A percentile compares a stretch with the other conserved stretches of the same genome.
Conservation (phyloP, 2,113 vertebrate species). For the Pogonocichla stellata region DNA sequence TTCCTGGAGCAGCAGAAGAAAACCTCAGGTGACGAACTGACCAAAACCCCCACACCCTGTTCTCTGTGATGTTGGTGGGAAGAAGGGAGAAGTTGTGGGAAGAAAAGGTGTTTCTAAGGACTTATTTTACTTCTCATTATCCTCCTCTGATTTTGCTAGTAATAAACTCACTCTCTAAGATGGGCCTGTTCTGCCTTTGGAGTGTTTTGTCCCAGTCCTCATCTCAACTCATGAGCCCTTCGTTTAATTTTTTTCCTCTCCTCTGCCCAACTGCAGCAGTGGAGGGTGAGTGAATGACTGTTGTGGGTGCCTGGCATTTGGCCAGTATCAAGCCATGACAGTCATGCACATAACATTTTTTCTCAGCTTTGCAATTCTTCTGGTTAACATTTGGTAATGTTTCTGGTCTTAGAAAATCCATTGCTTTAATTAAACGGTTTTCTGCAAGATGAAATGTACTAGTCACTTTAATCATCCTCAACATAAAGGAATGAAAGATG, state of each 20-base stretch:
- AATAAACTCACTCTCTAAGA: background rate
- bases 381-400: background rate
- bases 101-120: background rate
- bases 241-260: background rate
- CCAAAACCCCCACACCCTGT: fast-evolving
- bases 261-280: background rate
- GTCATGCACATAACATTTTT: background rate
- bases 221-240: background rate
- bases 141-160: background rate
- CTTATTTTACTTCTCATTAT: background rate
- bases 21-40: background rate
- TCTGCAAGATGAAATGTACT: background rate
- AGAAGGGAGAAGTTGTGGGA: background rate
- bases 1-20: background rate
- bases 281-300: background rate
- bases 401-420: background rate
- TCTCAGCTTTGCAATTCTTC: background rate
- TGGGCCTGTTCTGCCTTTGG: background rate
- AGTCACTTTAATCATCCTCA: background rate
- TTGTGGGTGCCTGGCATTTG: background rate
- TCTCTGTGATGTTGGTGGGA: background rate
- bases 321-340: background rate
- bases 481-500: background rate
- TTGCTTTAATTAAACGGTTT: background rate
- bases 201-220: background rate